phyloP scores from a whole-genome alignment of 1,140 invertebrate species.

The Penaeus japonicus region DNA sequence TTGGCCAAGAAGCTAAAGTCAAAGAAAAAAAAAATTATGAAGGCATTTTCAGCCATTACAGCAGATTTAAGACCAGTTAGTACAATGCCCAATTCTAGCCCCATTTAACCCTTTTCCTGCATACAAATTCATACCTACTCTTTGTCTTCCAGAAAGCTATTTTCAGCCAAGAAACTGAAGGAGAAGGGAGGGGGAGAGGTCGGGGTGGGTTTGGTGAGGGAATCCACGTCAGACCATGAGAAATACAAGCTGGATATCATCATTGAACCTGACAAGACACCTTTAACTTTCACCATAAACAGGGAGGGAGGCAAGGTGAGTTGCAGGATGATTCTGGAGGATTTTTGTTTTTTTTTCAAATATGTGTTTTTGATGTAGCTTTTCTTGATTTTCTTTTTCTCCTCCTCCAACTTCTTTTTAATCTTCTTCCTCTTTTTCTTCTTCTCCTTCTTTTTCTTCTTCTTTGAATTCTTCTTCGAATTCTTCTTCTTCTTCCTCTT shows the following conservation, averaged over 20 bases:
- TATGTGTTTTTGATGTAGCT: too few species aligned
- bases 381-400: too few species aligned
- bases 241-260: conserved; percentile 83
- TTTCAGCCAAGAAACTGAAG: conserved; percentile 82
- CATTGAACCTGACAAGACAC: conserved; percentile 19
- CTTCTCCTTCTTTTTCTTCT: too few species aligned
- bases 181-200: conserved; percentile 77
- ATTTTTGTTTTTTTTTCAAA: too few species aligned
- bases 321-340: neutral
- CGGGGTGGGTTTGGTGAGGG: conserved; percentile 81
- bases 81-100: neutral
- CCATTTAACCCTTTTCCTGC: neutral
- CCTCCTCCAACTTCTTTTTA: too few species aligned
- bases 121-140: neutral
- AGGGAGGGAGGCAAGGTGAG: conserved; percentile 25
- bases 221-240: conserved; percentile 80
- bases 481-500: too few species aligned
- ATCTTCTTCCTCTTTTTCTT: too few species aligned
- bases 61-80: conserved; percentile 64
- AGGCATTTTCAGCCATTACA: neutral
- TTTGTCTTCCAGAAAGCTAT: conserved; percentile 68
- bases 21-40: too few species aligned
- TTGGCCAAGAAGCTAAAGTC: too few species aligned
- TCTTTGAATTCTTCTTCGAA: too few species aligned
- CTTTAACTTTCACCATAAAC: neutral